Evolutionary conservation across 2,888 invertebrate genomes (phyloP).

Genomic region (Brenthis daphne): DNA sequence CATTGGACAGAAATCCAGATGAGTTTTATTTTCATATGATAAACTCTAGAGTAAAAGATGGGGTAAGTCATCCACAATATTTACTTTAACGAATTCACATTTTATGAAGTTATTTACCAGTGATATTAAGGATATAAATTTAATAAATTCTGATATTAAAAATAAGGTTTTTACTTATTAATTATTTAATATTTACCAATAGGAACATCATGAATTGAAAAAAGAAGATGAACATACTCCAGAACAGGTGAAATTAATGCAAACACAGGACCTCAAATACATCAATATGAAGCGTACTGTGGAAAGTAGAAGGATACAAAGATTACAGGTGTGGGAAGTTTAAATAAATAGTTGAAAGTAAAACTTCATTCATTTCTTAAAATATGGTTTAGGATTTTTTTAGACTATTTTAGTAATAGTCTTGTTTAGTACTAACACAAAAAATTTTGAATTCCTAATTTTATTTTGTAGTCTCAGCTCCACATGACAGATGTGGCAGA

Average conservation of each 20-base stretch:
- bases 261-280: slow-evolving; percentile 95
- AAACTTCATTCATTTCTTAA: too few species aligned
- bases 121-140: background rate
- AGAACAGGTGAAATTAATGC: slow-evolving; percentile 93
- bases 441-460: slow-evolving; percentile 43
- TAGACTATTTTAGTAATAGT: too few species aligned
- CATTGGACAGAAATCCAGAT: slow-evolving; percentile 97
- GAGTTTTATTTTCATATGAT: slow-evolving; percentile 99
- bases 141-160: background rate
- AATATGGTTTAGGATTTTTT: too few species aligned
- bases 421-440: slow-evolving; percentile 57
- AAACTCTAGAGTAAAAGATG: slow-evolving; percentile 87
- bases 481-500: slow-evolving; percentile 91
- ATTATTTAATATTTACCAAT: background rate
- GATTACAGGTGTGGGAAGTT: slow-evolving; percentile 58
- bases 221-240: slow-evolving; percentile 89
- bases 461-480: slow-evolving; percentile 84
- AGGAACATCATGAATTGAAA: slow-evolving; percentile 85
- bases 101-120: background rate
- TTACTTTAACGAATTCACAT: background rate
- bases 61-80: slow-evolving; percentile 57
- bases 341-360: background rate
- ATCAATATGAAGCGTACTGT: slow-evolving; percentile 92
- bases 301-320: slow-evolving; percentile 87
- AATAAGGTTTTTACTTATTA: too few species aligned